phyloP scores from a whole-genome alignment of 2,888 invertebrate genomes.

The Caenorhabditis sinica region DNA sequence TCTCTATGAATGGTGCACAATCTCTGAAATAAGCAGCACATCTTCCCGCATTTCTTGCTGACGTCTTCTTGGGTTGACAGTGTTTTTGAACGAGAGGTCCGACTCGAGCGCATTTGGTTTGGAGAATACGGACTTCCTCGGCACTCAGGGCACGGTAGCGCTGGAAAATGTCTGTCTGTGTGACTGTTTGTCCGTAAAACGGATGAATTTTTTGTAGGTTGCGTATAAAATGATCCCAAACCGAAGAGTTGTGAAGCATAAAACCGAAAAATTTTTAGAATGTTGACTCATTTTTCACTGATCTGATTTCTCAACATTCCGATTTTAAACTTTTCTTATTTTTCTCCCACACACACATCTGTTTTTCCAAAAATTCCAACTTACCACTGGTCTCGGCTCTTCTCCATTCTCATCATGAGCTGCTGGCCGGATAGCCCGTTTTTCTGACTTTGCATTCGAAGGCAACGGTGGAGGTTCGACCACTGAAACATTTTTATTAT shows the following conservation, averaged over 20 bases:
- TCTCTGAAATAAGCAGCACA: conserved; percentile 75
- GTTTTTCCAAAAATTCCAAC: too few species aligned
- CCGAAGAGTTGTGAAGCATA: too few species aligned
- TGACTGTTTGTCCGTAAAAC: too few species aligned
- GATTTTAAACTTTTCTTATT: too few species aligned
- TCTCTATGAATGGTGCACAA: conserved; percentile 75
- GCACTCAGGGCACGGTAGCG: conserved; percentile 45
- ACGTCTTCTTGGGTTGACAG: conserved; percentile 64
- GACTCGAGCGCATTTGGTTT: conserved; percentile 52
- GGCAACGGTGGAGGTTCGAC: conserved; percentile 61
- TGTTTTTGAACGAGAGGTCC: conserved; percentile 63
- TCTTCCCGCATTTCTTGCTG: conserved; percentile 62
- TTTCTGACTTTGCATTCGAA: conserved; percentile 31
- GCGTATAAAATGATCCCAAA: too few species aligned
- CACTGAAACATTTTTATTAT: conserved; percentile 47
- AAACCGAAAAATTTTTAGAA: too few species aligned
- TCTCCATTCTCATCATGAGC: conserved; percentile 37
- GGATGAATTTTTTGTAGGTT: too few species aligned
- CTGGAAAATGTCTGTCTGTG: too few species aligned
- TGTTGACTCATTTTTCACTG: too few species aligned
- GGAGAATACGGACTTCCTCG: conserved; percentile 54
- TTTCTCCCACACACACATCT: too few species aligned
- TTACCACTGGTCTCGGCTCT: conserved; percentile 33
- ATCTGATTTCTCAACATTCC: too few species aligned
- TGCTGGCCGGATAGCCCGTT: conserved; percentile 30